Conservation (phyloP, 2,113 vertebrate genomes). For the Isichthys henryi region DNA sequence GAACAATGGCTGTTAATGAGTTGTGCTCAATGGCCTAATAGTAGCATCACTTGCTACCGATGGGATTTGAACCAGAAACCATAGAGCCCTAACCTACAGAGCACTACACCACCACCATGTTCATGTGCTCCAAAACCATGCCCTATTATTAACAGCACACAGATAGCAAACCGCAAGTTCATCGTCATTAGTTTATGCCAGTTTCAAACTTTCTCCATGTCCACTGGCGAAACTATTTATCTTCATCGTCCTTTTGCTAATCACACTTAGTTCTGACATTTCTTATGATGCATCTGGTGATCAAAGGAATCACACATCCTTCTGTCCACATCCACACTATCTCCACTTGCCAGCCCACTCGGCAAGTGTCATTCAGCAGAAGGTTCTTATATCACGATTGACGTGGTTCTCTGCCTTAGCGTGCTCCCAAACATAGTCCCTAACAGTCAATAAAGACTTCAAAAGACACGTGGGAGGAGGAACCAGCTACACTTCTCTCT, state of each 20-base stretch:
- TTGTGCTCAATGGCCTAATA: neutral
- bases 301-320: constrained; percentile 7
- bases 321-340: constrained; percentile 12
- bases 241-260: constrained; percentile 3
- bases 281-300: constrained; percentile 12
- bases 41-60: neutral
- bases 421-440: neutral
- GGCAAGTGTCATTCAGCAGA: constrained; percentile 15
- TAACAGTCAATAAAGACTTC: constrained; percentile 1
- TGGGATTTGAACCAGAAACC: neutral
- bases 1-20: neutral
- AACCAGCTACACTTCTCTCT: neutral
- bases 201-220: neutral
- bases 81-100: neutral
- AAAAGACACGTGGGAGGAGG: neutral
- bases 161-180: neutral
- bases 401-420: constrained; percentile 3
- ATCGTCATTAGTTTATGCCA: neutral
- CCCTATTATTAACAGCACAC: neutral
- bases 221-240: constrained; percentile 1
- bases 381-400: constrained; percentile 9
- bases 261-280: constrained; percentile 14
- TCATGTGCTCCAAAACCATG: neutral
- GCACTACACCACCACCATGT: neutral
- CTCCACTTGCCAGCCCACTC: constrained; percentile 11